Percentiles rank a stretch among this genome's conserved stretches.
Conservation (phyloP, 2,113 vertebrate genomes). For the Myiagra hebetior region DNA sequence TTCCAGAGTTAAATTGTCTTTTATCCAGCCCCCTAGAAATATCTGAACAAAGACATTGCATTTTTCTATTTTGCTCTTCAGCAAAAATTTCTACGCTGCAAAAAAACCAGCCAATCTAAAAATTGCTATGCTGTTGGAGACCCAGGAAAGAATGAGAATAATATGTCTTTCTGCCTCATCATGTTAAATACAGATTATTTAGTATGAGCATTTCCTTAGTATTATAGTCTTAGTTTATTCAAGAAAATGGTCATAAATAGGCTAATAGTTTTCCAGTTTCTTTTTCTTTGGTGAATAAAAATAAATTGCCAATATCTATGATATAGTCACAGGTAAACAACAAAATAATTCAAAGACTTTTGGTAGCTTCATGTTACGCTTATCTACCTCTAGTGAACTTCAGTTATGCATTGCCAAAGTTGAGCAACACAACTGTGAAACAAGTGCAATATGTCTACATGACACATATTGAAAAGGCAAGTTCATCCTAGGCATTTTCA, state of each 20-base stretch:
- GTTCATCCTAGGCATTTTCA: background rate
- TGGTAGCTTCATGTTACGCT: background rate
- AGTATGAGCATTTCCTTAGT: background rate
- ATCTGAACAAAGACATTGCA: background rate
- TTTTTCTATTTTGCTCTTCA: background rate
- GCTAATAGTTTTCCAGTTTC: background rate
- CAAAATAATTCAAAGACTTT: background rate
- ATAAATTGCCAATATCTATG: background rate
- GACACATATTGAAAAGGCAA: background rate
- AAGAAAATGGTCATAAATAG: background rate
- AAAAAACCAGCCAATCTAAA: background rate
- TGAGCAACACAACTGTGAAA: background rate
- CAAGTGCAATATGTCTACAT: background rate
- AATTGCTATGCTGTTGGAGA: background rate
- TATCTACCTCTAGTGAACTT: background rate
- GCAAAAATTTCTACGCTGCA: background rate
- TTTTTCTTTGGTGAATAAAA: background rate
- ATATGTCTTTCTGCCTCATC: background rate
- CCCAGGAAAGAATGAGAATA: background rate
- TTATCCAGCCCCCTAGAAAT: background rate
- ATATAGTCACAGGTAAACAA: background rate
- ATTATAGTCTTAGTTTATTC: background rate
- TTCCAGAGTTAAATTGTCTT: background rate
- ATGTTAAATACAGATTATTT: background rate
- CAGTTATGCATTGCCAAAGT: background rate